Evolutionary conservation across 2,888 invertebrate species (phyloP).

Genomic region (Acronicta psi): DNA sequence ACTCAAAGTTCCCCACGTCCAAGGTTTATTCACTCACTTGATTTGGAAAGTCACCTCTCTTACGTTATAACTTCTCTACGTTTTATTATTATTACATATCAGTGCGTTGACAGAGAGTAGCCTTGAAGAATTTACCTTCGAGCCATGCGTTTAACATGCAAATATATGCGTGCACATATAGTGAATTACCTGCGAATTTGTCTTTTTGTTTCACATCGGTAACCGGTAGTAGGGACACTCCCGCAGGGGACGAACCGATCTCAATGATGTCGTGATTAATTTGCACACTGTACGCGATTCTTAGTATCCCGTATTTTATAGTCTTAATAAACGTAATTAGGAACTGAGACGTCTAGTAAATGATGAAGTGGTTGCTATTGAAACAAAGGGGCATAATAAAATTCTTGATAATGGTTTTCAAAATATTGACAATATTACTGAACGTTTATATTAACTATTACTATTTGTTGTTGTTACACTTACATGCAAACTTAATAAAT

Average conservation of each 20-base stretch:
- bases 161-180: slow-evolving; percentile 45
- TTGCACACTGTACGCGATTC: slow-evolving; percentile 28
- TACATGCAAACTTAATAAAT: slow-evolving; percentile 7
- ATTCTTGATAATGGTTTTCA: neutral
- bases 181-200: slow-evolving; percentile 35
- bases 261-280: slow-evolving; percentile 39
- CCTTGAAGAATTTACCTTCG: slow-evolving; percentile 38
- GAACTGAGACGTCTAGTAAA: neutral
- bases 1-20: neutral
- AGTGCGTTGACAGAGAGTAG: slow-evolving; percentile 35
- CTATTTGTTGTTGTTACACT: too few relatives aligned
- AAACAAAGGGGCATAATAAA: neutral
- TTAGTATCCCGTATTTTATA: slow-evolving; percentile 12
- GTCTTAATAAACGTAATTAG: slow-evolving; percentile 11
- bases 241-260: slow-evolving; percentile 53
- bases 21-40: slow-evolving; percentile 4
- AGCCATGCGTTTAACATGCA: slow-evolving; percentile 39
- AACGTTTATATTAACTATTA: too few relatives aligned
- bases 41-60: neutral
- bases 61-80: slow-evolving; percentile 12
- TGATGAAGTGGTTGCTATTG: slow-evolving; percentile 2
- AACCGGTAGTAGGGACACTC: slow-evolving; percentile 39
- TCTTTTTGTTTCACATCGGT: slow-evolving; percentile 27
- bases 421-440: too few relatives aligned
- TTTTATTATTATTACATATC: slow-evolving; percentile 16